A percentile compares a stretch with the other conserved stretches of the same genome.
Conservation (phyloP, 2,113 vertebrate species). For the Meriones unguiculatus region DNA sequence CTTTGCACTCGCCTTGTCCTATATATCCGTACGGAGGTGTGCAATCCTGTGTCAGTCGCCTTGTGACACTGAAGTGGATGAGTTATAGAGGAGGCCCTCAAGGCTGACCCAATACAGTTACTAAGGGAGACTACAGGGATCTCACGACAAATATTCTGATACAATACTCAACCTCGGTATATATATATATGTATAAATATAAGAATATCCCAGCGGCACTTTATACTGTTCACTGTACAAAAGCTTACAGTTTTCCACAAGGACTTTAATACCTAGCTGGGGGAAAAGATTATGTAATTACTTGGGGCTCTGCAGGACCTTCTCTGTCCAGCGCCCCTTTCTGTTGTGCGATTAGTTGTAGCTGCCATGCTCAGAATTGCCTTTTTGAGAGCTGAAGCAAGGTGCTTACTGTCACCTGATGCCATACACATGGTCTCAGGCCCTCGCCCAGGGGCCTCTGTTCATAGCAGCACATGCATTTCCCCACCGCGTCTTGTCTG, state of each 20-base stretch:
- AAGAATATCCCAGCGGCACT: slow-evolving; percentile 98
- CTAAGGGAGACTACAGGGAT: slow-evolving; percentile 96
- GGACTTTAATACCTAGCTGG: slow-evolving; percentile 90
- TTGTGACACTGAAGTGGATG: slow-evolving; percentile 93
- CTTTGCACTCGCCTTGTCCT: slow-evolving; percentile 99
- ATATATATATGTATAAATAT: slow-evolving; percentile 94
- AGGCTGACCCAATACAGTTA: slow-evolving; percentile 88
- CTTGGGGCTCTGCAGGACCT: slow-evolving; percentile 90
- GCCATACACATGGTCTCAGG: slow-evolving; percentile 89
- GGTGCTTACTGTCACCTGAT: slow-evolving; percentile 94
- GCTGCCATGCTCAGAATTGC: slow-evolving; percentile 96
- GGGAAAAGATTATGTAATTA: slow-evolving; percentile 89
- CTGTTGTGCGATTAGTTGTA: slow-evolving; percentile 94
- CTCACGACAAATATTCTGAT: slow-evolving; percentile 93
- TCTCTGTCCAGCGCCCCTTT: slow-evolving; percentile 90
- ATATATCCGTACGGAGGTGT: slow-evolving; percentile 96
- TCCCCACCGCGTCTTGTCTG: slow-evolving; percentile 96
- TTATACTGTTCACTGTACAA: slow-evolving; percentile 99
- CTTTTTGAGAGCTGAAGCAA: slow-evolving; percentile 96
- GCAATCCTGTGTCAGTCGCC: slow-evolving; percentile 96
- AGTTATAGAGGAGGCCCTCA: slow-evolving; percentile 88
- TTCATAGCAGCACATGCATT: slow-evolving; percentile 94
- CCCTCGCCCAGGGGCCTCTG: slow-evolving; percentile 80
- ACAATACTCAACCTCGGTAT: slow-evolving; percentile 95
- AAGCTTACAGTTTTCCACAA: slow-evolving; percentile 92